A percentile compares a stretch with the other conserved stretches of the same genome.
Conservation (phyloP, 2,888 invertebrate genomes). For the Gymnosoma rotundatum region DNA sequence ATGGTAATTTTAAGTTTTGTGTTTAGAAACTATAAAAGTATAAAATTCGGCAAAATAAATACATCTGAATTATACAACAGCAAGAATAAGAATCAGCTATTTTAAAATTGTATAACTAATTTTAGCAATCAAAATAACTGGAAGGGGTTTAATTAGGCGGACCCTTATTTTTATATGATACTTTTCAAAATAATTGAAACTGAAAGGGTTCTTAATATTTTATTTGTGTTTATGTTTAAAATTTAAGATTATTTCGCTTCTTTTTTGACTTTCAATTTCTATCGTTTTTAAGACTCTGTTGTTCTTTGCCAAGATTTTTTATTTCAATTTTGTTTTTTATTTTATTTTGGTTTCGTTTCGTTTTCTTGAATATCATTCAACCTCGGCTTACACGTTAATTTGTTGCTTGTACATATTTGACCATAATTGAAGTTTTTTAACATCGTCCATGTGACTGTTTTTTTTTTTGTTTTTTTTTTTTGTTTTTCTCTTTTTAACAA, state of each 20-base stretch:
- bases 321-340: neutral
- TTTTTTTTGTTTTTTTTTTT: neutral
- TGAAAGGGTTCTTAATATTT: too few relatives aligned
- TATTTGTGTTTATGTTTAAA: too few relatives aligned
- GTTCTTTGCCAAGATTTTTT: neutral
- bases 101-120: too few relatives aligned
- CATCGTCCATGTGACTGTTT: constrained; percentile 16
- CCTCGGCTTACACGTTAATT: constrained; percentile 54
- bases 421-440: constrained; percentile 53
- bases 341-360: constrained; percentile 5
- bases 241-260: neutral
- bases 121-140: too few relatives aligned
- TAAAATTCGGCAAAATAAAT: neutral
- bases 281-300: neutral
- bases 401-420: constrained; percentile 57
- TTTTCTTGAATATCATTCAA: constrained; percentile 30
- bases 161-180: too few relatives aligned
- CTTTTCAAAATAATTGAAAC: too few relatives aligned
- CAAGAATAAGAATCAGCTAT: neutral
- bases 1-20: neutral
- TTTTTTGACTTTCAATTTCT: neutral
- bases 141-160: too few relatives aligned
- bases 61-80: neutral
- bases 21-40: neutral
- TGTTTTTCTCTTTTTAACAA: neutral